phyloP scores from a whole-genome alignment of 2,888 invertebrate species.

The Scaptomyza cyrtandrae region DNA sequence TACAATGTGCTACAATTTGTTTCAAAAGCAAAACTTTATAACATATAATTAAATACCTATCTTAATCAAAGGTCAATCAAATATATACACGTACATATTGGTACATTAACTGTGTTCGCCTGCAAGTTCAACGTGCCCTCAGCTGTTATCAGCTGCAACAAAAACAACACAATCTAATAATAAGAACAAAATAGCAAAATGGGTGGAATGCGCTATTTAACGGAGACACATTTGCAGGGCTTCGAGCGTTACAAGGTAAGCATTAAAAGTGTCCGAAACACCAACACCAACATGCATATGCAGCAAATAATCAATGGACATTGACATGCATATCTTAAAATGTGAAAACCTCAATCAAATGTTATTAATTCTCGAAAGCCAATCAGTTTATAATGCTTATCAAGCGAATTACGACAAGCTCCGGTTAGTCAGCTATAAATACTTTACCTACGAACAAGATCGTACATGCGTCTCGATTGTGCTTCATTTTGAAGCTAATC shows the following conservation, averaged over 20 bases:
- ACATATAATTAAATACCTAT: constrained; percentile 18
- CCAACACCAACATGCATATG: not conserved
- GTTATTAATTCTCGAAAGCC: constrained; percentile 21
- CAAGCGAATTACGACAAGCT: constrained; percentile 29
- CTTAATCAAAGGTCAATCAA: constrained; percentile 37
- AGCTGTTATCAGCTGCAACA: constrained; percentile 53
- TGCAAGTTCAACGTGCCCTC: constrained; percentile 25
- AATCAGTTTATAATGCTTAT: constrained; percentile 20
- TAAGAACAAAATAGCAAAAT: constrained; percentile 63
- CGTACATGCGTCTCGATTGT: not conserved
- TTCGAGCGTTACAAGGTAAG: constrained; percentile 85
- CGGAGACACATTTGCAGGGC: constrained; percentile 83
- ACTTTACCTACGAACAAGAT: constrained; percentile 5
- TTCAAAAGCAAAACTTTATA: constrained; percentile 15
- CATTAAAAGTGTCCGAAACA: constrained; percentile 23
- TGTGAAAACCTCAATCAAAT: constrained; percentile 23
- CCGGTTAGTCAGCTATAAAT: constrained; percentile 12
- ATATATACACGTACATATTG: constrained; percentile 16
- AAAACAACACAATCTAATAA: constrained; percentile 21
- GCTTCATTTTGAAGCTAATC: constrained; percentile 29
- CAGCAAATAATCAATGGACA: constrained; percentile 58
- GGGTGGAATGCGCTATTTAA: constrained; percentile 83
- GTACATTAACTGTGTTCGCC: constrained; percentile 22
- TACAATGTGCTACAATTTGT: constrained; percentile 39
- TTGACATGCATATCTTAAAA: constrained; percentile 28